These are phyloP conservation scores for Bovichtus diacanthus DNA, from an alignment of 2,797 vertebrate genomes.

Conservation along the genomic window DNA sequence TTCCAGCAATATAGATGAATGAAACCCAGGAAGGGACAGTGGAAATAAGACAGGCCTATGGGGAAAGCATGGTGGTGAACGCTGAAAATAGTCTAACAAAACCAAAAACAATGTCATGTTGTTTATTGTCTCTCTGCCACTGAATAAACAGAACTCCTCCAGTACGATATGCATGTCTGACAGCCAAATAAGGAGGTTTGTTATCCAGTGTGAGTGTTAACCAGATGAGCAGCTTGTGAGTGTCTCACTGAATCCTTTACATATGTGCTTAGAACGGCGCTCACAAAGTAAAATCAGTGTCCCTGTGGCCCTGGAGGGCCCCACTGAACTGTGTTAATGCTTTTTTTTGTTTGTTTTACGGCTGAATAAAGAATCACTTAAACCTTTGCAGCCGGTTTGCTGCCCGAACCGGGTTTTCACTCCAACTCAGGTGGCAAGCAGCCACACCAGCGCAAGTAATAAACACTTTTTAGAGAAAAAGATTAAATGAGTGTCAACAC, in stretches of 20 bases:
- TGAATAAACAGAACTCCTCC: slow-evolving; percentile 52
- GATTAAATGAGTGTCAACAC: slow-evolving; percentile 86
- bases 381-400: slow-evolving; percentile 36
- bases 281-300: slow-evolving; percentile 27
- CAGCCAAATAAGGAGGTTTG: slow-evolving; percentile 53
- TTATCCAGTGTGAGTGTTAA: slow-evolving; percentile 48
- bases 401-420: slow-evolving; percentile 74
- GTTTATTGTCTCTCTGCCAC: slow-evolving; percentile 38
- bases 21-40: slow-evolving; percentile 7
- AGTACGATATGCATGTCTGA: slow-evolving; percentile 55
- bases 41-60: slow-evolving; percentile 17
- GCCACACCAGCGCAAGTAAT: slow-evolving; percentile 83
- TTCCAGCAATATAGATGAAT: slow-evolving; percentile 18
- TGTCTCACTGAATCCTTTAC: slow-evolving; percentile 14
- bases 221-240: slow-evolving; percentile 42
- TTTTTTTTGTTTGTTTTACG: slow-evolving; percentile 1
- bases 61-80: slow-evolving; percentile 35
- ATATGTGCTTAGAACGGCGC: slow-evolving; percentile 18
- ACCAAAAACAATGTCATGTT: slow-evolving; percentile 47
- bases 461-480: slow-evolving; percentile 90
- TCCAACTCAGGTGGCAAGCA: slow-evolving; percentile 70
- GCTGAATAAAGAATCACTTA: slow-evolving; percentile 22
- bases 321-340: slow-evolving; percentile 6
- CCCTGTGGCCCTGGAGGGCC: slow-evolving; percentile 24
- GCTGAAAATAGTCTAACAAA: slow-evolving; percentile 50